Base-by-base conservation (phyloP, 2,797 vertebrate species). In the Sebastes trivittatus region DNA sequence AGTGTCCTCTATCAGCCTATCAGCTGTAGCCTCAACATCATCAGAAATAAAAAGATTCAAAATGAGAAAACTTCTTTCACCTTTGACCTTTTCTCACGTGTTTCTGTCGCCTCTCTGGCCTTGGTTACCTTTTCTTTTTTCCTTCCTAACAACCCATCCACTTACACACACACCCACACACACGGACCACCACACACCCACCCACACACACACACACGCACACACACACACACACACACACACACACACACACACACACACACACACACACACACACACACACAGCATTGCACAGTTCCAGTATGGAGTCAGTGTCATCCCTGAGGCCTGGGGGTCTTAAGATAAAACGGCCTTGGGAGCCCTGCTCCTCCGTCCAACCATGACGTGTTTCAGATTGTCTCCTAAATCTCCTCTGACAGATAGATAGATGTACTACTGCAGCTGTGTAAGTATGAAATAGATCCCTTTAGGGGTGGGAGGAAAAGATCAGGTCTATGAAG, bases 321-420 rank as follows among this genome's bases (percentile, higher is more conserved):
- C 74, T 0, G 36, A 22, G 62, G 71, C 55, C 68, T 49, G 6
- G 62, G 25, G 32, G 71, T 75, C 52, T 78, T 38, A 11, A 80
- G 75, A 82, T 82, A 64, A 84, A 85, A 75, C 25, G 36, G 66
- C 82, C 81, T 79, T 74, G 67, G 61, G 84, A 86, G 74, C 46
- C 7, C 30, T 20, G 36, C 32, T 25, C 60, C 78, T 72, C 83
- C 62, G 54, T 77, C 88, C 80, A 75, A 73, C 81, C 84, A 20
- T 88, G 88, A 84, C 81, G 25, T 87, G 86, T 87, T 84, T 77
- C 81, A 86, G 78, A 89, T 88, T 78, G 89, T 91, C 90, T 89
- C 77, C 63, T 83, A 92, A 91, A 92, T 87, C 88, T 87, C 56
- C 54, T 49, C 84, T 88, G 89, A 89, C 88, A 91, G 88, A 92